phyloP scores from a whole-genome alignment of 2,113 vertebrate species.

The Dissostichus mawsoni region DNA sequence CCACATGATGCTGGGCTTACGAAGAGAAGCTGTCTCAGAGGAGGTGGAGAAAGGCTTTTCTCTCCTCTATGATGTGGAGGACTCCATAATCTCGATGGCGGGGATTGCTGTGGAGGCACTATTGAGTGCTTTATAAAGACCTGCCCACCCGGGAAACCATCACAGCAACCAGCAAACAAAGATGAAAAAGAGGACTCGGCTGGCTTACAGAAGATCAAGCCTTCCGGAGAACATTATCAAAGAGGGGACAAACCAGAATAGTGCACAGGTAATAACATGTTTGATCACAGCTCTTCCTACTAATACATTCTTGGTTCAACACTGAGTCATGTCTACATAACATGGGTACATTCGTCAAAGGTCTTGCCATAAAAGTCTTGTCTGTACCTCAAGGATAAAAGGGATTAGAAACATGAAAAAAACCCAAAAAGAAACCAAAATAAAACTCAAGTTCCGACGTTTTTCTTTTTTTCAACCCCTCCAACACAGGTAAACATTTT shows the following conservation, averaged over 20 bases:
- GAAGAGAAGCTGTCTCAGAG: constrained; percentile 52
- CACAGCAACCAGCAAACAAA: constrained; percentile 64
- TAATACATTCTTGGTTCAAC: constrained; percentile 1
- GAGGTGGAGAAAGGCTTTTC: constrained; percentile 59
- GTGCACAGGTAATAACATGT: constrained; percentile 20
- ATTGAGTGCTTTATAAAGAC: constrained; percentile 76
- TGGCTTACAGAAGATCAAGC: constrained; percentile 68
- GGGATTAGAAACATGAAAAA: constrained; percentile 22
- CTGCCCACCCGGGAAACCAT: constrained; percentile 60
- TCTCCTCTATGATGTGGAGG: constrained; percentile 59
- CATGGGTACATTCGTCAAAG: not conserved
- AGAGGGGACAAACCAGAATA: constrained; percentile 22
- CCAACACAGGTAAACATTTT: not conserved
- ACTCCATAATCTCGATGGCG: constrained; percentile 49
- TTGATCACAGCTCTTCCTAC: constrained; percentile 26
- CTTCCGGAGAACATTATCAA: constrained; percentile 41
- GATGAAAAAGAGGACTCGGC: constrained; percentile 55
- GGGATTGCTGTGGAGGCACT: constrained; percentile 62
- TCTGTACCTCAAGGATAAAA: not conserved
- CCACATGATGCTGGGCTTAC: constrained; percentile 40
- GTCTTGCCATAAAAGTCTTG: not conserved
- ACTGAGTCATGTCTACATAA: not conserved
- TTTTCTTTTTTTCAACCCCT: constrained; percentile 10
- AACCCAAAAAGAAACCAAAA: constrained; percentile 20
- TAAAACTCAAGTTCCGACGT: not conserved